Evolutionary conservation across 1,140 invertebrate species (phyloP), one percentile per base, ranked within the genome.

Genomic region (Tribolium madens): DNA sequence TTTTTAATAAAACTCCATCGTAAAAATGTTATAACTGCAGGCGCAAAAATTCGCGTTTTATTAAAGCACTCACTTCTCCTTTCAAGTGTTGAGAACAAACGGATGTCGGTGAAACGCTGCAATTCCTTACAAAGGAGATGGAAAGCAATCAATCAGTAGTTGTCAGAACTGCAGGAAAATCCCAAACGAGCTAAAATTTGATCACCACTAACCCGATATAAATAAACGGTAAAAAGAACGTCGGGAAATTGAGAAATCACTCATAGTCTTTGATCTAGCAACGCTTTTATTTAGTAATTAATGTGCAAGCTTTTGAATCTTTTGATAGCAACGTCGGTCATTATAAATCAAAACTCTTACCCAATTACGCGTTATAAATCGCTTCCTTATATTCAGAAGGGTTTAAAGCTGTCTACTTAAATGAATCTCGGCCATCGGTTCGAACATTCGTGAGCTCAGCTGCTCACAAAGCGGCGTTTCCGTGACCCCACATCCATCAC

Each of bases 401-500:
- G 53, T 10, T 60, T 60, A 18, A 26, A 60, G 18, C 18, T 13
- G 18, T 26, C 53, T 18, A 10, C 18, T 13, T 26, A 26, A 60
- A 60, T 60, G 15, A 60, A 60, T 60, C 53, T 26, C 17, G 18
- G 14, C 14, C 50, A 15, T 52, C 50, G n/a, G 14, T 14, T 10
- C 53, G 18, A 60, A 60, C 13, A 60, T 60, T 13, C 18, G 53
- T 60, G 13, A 26, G 53, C 53, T 60, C 53, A 60, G 53, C 53
- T 60, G 53, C 53, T 60, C 53, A 26, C 53, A 21, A 26, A n/a
- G 53, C 53, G 18, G 53, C 53, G 26, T 21, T 60, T 60, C 53
- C 53, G 53, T 60, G 53, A 60, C 53, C 53, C 18, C 18, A 60
- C 18, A 60, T 21, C 53, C 53, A 60, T 60, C 53, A 60, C 18